These are phyloP conservation scores for Gasterosteus aculeatus DNA, from an alignment of 2,113 vertebrate genomes.

Conservation along the genomic window DNA sequence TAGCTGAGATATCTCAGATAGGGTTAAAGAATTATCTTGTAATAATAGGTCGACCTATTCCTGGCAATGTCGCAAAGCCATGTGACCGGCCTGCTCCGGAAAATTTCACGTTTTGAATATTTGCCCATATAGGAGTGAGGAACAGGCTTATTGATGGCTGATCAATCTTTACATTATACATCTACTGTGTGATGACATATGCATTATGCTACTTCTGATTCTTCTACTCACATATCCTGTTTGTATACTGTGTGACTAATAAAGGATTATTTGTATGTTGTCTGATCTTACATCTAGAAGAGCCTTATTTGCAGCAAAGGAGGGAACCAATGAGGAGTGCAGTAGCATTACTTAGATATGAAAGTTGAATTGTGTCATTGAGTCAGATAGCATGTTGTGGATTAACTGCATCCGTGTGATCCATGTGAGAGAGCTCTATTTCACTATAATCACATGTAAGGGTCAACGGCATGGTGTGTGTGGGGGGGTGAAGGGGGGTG, in stretches of 20 bases:
- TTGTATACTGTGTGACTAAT: neutral
- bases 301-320: neutral
- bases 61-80: neutral
- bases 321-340: neutral
- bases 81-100: neutral
- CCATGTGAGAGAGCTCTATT: neutral
- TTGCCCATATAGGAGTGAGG: neutral
- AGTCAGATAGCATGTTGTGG: neutral
- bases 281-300: neutral
- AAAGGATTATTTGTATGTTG: neutral
- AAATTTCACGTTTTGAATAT: neutral
- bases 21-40: neutral
- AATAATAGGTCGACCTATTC: neutral
- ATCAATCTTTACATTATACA: neutral
- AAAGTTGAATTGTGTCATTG: neutral
- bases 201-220: neutral
- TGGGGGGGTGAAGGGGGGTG: neutral
- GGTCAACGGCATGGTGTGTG: neutral
- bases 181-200: neutral
- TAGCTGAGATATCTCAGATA: neutral
- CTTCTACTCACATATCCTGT: neutral
- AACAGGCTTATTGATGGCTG: neutral
- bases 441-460: neutral
- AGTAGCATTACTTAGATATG: neutral
- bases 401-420: neutral